A percentile compares a stretch with the other conserved stretches of the same genome.
Conservation (phyloP, 2,113 vertebrate species). For the Morone saxatilis region DNA sequence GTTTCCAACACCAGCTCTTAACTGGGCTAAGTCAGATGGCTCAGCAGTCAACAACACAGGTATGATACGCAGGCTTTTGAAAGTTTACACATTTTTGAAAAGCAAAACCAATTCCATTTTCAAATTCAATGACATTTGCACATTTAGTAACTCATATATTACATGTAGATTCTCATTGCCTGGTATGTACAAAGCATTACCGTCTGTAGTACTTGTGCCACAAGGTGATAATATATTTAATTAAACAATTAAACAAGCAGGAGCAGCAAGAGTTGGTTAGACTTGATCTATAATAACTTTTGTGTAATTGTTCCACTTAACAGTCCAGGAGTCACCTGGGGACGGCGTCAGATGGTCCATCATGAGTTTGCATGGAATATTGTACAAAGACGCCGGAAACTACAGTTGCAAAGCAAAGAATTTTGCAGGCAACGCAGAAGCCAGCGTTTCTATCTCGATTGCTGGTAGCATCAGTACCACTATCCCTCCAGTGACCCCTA, state of each 20-base stretch:
- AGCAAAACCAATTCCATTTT: background rate
- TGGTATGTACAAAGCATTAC: background rate
- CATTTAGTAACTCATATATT: background rate
- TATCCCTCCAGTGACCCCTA: slow-evolving; percentile 65
- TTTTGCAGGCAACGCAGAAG: slow-evolving; percentile 89
- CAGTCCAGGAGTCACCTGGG: slow-evolving; percentile 95
- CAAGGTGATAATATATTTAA: background rate
- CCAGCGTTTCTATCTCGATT: slow-evolving; percentile 89
- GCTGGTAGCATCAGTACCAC: slow-evolving; percentile 85
- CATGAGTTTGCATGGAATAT: slow-evolving; percentile 91
- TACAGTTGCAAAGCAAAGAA: slow-evolving; percentile 97
- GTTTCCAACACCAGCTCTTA: slow-evolving; percentile 90
- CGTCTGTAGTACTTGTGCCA: background rate
- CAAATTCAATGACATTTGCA: background rate
- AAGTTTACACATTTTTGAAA: background rate
- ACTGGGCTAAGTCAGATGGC: slow-evolving; percentile 88
- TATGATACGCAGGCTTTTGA: slow-evolving; percentile 66
- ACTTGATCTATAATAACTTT: slow-evolving; percentile 3
- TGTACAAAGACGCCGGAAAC: slow-evolving; percentile 90
- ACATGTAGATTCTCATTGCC: background rate
- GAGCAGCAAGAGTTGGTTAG: background rate
- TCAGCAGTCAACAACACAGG: slow-evolving; percentile 89
- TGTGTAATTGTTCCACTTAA: slow-evolving; percentile 58
- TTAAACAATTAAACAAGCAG: background rate
- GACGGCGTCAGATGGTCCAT: slow-evolving; percentile 96